Evolutionary conservation across 2,797 vertebrate species (phyloP), one percentile per base, ranked within the genome.

Genomic region (Paramormyrops hopkinsi): DNA sequence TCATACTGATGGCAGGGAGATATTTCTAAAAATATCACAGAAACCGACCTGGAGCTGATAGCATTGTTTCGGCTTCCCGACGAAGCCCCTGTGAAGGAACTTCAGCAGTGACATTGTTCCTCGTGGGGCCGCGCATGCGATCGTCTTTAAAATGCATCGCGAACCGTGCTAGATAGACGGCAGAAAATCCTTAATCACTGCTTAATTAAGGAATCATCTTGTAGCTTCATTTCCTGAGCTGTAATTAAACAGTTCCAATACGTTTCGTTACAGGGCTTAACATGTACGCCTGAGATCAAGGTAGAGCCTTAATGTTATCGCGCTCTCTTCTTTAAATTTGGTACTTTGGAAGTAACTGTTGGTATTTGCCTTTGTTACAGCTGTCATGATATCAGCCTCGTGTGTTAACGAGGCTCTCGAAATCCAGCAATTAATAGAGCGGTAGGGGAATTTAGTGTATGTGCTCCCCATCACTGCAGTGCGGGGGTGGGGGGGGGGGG

Each of bases 131-230:
- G 4, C 1, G 95, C 95, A 92, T 89, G 25, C 91, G 93, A 95
- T 96, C 95, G 96, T 95, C 93, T 96, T 96, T 96, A 96, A 97
- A 97, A 96, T 96, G 96, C 95, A 95, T 93, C 93, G 96, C 95
- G 94, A 96, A 95, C 94, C 92, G 94, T 91, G 94, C 92, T 92
- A 96, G 96, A 96, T 96, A 96, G 95, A 96, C 95, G 93, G 96
- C 96, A 96, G 95, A 95, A 96, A 96, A 97, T 96, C 96, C 95
- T 96, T 97, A 97, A 97, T 97, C 96, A 95, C 95, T 95, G 93
- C 96, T 96, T 96, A 97, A 97, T 97, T 97, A 97, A 96, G 96
- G 95, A 96, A 96, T 96, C 96, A 96, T 97, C 96, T 96, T 96
- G 96, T 97, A 96, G 96, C 96, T 96, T 96, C 95, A 95, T 96